Base-by-base conservation (phyloP, 2,113 vertebrate species). In the Plecotus auritus region DNA sequence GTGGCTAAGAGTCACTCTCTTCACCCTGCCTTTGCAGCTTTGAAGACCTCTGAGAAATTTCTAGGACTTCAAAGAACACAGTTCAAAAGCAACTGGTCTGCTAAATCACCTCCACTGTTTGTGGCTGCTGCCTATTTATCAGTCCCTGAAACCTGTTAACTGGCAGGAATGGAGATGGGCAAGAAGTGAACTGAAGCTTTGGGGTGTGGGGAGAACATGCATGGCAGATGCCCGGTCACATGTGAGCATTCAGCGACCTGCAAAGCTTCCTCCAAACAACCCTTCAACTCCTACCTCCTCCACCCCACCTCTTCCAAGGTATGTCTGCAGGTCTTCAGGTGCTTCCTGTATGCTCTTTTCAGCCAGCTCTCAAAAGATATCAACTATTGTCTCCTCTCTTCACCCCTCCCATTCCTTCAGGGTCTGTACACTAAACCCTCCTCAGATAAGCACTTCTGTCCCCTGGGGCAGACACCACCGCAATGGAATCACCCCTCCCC, bases 51-150 rank as follows among this genome's bases (percentile, higher is more conserved):
- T 35, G 20, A 88, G 88, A 69, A 69, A 51, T 81, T 81, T 84
- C 85, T 77, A 35, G 40, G 30, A 83, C 54, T 82, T 92, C n/a
- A 47, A 77, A 86, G 74, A 92, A 51, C 32, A 76, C 2, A 47
- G 9, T n/a, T 13, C 8, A 73, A 30, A 91, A 54, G 17, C 22
- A 70, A 67, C 37, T 37, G 22, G 32, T 35, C 45, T 81, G 74
- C 45, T 40, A n/a, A 45, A 28, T 23, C 74, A 91, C 22, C 54
- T 37, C 51, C n/a, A 13, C 7, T 51, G 49, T 30, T 51, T 2
- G 0, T 10, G 30, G 42, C 66, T 70, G 35, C 23, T 64, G 8
- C 61, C 70, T 45, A 61, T 61, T 61, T 61, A 18, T 59, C 23
- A 26, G 64, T 12, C 32, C 37, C 1, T 66, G n/a, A 51, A 88